phyloP scores from a whole-genome alignment of 2,113 vertebrate species.

The Mastomys coucha region DNA sequence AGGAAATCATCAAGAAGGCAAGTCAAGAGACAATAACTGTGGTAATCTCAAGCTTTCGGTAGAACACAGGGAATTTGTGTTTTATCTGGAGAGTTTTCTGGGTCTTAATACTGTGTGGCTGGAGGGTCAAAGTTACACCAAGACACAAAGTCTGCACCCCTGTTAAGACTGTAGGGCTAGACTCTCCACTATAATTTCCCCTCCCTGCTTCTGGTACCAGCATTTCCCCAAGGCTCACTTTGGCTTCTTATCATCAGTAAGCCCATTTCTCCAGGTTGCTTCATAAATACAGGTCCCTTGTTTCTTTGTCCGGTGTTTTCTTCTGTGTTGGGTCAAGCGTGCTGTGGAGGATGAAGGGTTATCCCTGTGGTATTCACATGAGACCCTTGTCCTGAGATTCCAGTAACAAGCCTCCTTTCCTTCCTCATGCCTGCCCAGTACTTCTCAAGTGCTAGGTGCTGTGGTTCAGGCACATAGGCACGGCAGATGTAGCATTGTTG shows the following conservation, averaged over 20 bases:
- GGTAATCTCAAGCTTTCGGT: not conserved
- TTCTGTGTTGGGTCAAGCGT: not conserved
- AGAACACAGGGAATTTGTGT: not conserved
- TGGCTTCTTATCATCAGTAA: not conserved
- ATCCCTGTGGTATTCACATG: not conserved
- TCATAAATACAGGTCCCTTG: not conserved
- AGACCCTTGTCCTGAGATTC: not conserved
- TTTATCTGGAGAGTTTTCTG: conserved; percentile 17
- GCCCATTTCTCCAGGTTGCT: not conserved
- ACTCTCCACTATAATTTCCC: not conserved
- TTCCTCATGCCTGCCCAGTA: not conserved
- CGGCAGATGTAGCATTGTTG: not conserved
- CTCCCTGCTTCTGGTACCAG: not conserved
- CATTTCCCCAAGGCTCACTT: not conserved
- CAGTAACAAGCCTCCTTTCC: not conserved
- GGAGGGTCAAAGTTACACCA: not conserved
- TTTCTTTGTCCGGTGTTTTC: not conserved
- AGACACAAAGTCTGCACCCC: not conserved
- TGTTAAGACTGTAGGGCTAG: not conserved
- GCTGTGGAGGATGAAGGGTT: not conserved
- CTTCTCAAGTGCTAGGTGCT: not conserved
- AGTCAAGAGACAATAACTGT: conserved; percentile 19
- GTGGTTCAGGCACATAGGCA: not conserved
- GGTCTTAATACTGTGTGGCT: not conserved
- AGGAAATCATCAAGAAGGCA: conserved; percentile 60